Evolutionary conservation across 2,113 vertebrate species (phyloP).

Genomic region (Osmerus mordax): DNA sequence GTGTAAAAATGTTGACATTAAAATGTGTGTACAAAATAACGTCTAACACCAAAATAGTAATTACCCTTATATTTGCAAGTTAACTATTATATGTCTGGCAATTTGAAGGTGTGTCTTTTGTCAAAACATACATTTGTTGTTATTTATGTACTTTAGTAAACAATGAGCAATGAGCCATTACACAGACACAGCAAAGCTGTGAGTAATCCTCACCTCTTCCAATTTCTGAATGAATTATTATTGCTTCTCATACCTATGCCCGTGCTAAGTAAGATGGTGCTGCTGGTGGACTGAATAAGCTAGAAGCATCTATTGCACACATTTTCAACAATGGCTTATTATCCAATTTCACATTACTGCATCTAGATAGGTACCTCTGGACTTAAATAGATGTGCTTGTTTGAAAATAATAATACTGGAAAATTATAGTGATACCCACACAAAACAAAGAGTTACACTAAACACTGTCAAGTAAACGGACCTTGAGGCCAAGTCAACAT

Average conservation of each 20-base stretch:
- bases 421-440: conserved; percentile 6
- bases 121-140: not conserved
- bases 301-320: conserved; percentile 41
- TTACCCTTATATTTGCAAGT: too few species aligned
- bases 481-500: too few species aligned
- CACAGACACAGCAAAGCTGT: not conserved
- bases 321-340: conserved; percentile 11
- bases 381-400: not conserved
- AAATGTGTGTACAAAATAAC: not conserved
- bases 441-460: conserved; percentile 19
- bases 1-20: not conserved
- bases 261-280: too few species aligned
- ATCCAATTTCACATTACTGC: not conserved
- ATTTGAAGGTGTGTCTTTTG: too few species aligned
- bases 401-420: not conserved
- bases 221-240: too few species aligned
- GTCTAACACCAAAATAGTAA: not conserved
- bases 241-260: too few species aligned
- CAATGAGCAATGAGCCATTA: not conserved
- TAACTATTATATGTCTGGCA: too few species aligned
- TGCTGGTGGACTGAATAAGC: too few species aligned
- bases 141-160: not conserved
- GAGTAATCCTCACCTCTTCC: too few species aligned
- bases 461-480: conserved; percentile 4
- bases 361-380: not conserved